Evolutionary conservation across 1,140 invertebrate genomes (phyloP), one percentile per base, ranked within the genome.

Genomic region (Planococcus citri): DNA sequence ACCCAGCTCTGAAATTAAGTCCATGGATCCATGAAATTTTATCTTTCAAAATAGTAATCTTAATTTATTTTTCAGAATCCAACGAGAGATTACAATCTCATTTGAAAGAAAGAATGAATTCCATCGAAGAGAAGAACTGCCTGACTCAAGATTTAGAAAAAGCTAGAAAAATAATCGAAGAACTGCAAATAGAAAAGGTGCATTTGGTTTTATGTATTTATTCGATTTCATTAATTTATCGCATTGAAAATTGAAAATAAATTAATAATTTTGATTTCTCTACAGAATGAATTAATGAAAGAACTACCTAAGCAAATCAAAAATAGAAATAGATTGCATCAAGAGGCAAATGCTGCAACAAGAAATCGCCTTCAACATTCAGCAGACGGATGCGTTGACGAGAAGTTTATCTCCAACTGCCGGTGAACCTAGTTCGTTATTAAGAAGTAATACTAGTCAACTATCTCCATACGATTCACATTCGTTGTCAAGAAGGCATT

Each of bases 1-100:
- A n/a, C n/a, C n/a, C n/a, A n/a, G n/a, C n/a, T n/a, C n/a, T n/a
- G n/a, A n/a, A n/a, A n/a, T n/a, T n/a, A n/a, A n/a, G n/a, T n/a
- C n/a, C n/a, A n/a, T n/a, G n/a, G n/a, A n/a, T n/a, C n/a, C n/a
- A n/a, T n/a, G n/a, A n/a, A n/a, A n/a, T n/a, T n/a, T n/a, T n/a
- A n/a, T n/a, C n/a, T n/a, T n/a, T n/a, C n/a, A n/a, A n/a, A n/a
- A n/a, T n/a, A n/a, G n/a, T n/a, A n/a, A n/a, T n/a, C n/a, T n/a
- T n/a, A n/a, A n/a, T n/a, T n/a, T n/a, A n/a, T n/a, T n/a, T n/a
- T n/a, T n/a, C n/a, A 74, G 97, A 99, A 83, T 97, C 94, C 0
- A 98, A 99, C 78, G 97, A 99, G 76, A 84, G 87, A 72, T 81
- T 98, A 73, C 95, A 98, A 85, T 89, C 97, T n/a, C 97, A 99